phyloP scores from a whole-genome alignment of 2,888 invertebrate species.

The Pseudoips prasinana region DNA sequence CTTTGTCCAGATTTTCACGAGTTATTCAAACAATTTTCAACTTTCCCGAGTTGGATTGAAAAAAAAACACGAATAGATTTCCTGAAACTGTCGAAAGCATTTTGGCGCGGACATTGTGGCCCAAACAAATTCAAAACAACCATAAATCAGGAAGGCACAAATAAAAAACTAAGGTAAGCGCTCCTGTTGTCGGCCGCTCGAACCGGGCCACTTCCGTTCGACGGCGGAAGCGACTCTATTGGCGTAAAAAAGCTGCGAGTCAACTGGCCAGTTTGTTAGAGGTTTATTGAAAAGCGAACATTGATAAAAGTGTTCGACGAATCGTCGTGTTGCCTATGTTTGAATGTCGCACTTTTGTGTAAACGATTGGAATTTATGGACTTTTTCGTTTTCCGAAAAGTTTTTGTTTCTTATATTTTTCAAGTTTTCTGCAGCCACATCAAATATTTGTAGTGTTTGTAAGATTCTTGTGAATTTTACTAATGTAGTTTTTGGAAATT shows the following conservation, averaged over 20 bases:
- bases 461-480: too few species aligned
- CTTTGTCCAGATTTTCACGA: constrained; percentile 9
- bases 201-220: constrained; percentile 66
- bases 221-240: constrained; percentile 68
- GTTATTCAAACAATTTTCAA: constrained; percentile 21
- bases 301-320: constrained; percentile 57
- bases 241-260: constrained; percentile 72
- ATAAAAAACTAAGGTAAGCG: constrained; percentile 81
- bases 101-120: constrained; percentile 59
- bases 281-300: constrained; percentile 66
- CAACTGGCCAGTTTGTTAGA: constrained; percentile 68
- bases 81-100: constrained; percentile 63
- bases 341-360: constrained; percentile 44
- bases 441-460: too few species aligned
- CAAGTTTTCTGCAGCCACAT: constrained; percentile 4
- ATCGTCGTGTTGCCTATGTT: constrained; percentile 37
- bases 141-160: constrained; percentile 75
- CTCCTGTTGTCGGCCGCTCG: constrained; percentile 71
- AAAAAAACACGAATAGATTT: constrained; percentile 53
- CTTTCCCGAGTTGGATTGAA: constrained; percentile 33
- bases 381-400: constrained; percentile 14
- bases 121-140: constrained; percentile 74
- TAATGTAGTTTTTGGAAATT: too few species aligned
- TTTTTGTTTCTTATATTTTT: constrained; percentile 2
- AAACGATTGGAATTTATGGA: constrained; percentile 34